Conservation (phyloP, 2,113 vertebrate species). For the Anguilla rostrata region DNA sequence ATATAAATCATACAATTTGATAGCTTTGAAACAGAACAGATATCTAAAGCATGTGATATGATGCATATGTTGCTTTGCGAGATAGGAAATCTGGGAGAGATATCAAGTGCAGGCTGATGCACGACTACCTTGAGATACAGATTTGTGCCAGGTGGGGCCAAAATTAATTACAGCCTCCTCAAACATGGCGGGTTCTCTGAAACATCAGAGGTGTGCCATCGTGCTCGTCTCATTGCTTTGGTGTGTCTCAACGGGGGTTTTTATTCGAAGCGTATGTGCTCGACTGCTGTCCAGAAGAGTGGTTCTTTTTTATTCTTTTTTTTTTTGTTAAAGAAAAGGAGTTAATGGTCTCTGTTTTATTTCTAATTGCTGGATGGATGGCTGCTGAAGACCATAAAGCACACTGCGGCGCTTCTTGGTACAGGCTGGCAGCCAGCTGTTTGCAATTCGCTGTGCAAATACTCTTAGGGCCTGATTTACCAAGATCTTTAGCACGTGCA, state of each 20-base stretch:
- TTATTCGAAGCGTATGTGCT: slow-evolving; percentile 17
- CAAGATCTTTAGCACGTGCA: no score
- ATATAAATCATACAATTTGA: not conserved
- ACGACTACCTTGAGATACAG: not conserved
- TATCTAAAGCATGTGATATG: not conserved
- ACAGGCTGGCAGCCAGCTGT: not conserved
- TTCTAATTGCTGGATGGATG: not conserved
- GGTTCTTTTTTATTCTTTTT: not conserved
- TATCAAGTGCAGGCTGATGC: not conserved
- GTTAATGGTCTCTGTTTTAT: not conserved
- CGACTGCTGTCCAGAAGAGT: not conserved
- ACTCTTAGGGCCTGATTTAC: no score
- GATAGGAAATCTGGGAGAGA: not conserved
- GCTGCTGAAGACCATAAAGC: not conserved
- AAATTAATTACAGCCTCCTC: not conserved
- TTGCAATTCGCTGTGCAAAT: not conserved
- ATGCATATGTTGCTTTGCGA: not conserved
- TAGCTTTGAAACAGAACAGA: not conserved
- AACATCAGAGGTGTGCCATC: not conserved
- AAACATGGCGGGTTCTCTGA: not conserved
- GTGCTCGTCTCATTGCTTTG: not conserved
- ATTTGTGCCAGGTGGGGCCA: not conserved
- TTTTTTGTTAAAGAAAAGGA: not conserved
- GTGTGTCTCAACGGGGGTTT: not conserved
- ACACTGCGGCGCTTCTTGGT: not conserved